These are phyloP conservation scores for Leptobrachium leishanense DNA, from an alignment of 2,113 vertebrate genomes.

Conservation along the genomic window DNA sequence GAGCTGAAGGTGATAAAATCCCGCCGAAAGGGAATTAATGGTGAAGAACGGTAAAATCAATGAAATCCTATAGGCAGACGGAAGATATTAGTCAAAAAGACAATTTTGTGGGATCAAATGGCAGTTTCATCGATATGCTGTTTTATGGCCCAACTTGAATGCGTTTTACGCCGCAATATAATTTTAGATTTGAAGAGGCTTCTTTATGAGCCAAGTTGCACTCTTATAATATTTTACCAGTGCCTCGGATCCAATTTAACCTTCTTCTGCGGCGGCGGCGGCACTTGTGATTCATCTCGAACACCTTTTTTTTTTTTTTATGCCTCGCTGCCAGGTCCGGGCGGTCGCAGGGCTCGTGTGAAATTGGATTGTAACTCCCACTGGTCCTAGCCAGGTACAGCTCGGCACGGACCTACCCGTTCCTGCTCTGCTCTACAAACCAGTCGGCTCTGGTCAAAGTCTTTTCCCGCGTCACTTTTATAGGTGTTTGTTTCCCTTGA, in stretches of 20 bases:
- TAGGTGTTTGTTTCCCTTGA: too few relatives aligned
- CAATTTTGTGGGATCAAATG: conserved; percentile 46
- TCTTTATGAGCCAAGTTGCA: conserved; percentile 22
- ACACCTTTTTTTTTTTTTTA: too few relatives aligned
- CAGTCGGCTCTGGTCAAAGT: too few relatives aligned
- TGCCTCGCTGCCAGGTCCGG: too few relatives aligned
- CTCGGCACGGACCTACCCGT: too few relatives aligned
- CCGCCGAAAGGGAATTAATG: conserved; percentile 43
- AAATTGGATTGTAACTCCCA: too few relatives aligned
- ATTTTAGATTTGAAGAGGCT: conserved; percentile 36
- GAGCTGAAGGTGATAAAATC: conserved; percentile 39
- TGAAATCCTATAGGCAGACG: conserved; percentile 48
- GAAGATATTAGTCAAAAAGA: conserved; percentile 50
- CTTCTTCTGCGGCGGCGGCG: not conserved
- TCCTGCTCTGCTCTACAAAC: too few relatives aligned
- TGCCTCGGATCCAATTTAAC: conserved; percentile 2
- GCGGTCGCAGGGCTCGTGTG: too few relatives aligned
- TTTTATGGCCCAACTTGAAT: conserved; percentile 38
- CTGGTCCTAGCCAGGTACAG: too few relatives aligned
- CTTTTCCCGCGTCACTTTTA: too few relatives aligned
- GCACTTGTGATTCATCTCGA: too few relatives aligned
- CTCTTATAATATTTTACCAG: conserved; percentile 12
- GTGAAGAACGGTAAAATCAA: conserved; percentile 48
- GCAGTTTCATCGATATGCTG: conserved; percentile 42
- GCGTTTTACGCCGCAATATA: conserved; percentile 37